Evolutionary conservation across 1,140 invertebrate species (phyloP), one percentile per base, ranked within the genome.

Genomic region (Diprion similis): DNA sequence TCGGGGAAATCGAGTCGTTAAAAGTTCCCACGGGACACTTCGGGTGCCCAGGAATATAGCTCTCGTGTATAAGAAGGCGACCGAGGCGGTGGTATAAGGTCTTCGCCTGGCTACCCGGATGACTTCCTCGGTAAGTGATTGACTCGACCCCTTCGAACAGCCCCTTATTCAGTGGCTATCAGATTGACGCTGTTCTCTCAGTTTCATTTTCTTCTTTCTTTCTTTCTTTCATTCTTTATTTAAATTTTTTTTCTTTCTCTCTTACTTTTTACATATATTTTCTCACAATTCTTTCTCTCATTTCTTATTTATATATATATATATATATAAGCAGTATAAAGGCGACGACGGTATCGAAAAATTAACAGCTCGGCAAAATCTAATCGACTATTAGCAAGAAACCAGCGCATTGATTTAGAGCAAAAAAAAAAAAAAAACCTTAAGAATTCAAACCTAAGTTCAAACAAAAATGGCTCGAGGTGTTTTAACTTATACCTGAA

Each of bases 101-200:
- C 11, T 59, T 59, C 51, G n/a, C 51, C 24, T 37, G 24, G 24
- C 24, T 37, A 17, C 11, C 51, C 51, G 51, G 51, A 59, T 59
- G 51, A 59, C 51, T 59, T 59, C 51, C 11, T 59, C 51, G 51
- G 51, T 59, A 59, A 59, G 51, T 59, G 51, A 59, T 59, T 59
- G 51, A 59, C 51, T 59, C 51, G 11, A 59, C 51, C 51, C 51
- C 51, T 17, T 13, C 51, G 51, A 17, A 9, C 11, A 13, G 11
- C 51, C 51, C 51, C 24, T 15, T 17, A 37, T 37, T 37, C 24
- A 37, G 24, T 17, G 51, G 51, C 51, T 59, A 59, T 59, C 51
- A 59, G 11, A 15, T 59, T 17, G 51, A 13, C 51, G 24, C 51
- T 8, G 1, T 59, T 59, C 11, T n/a, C 51, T 17, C n/a, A 37